Base-by-base conservation (phyloP, 1,140 invertebrate genomes). In the Monomorium pharaonis region DNA sequence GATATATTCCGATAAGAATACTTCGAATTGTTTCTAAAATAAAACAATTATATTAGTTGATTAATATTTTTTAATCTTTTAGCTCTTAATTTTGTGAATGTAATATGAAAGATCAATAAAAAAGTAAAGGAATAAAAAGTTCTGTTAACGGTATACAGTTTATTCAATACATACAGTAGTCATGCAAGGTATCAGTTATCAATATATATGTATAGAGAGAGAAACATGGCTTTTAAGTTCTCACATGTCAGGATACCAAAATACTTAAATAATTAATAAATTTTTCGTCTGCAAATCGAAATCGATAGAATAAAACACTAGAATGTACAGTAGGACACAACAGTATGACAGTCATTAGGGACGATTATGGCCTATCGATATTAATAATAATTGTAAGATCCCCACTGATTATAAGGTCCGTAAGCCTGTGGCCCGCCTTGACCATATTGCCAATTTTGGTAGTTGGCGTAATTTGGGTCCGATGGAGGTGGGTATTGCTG, bases 401-500 rank as follows among this genome's bases (percentile, higher is more conserved):
- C 96, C 97, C 97, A 97, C 78, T 97, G 97, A 89, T 96, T 96
- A 86, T 97, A 97, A 30, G 96, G 95, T n/a, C 96, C 95, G 70
- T 97, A 96, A 16, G 95, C 92, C 60, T 95, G 95, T 3, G 95
- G 94, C 58, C 95, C 95, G 47, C 96, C 94, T 87, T 97, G 96
- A 4, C 96, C 95, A 78, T 97, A 97, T 74, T 96, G 96, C 97
- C 97, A 97, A 88, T 97, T 97, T 90, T 96, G 97, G 85, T 97
- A 97, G 85, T 96, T 95, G 0, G 94, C 94, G 74, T 96, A 96
- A 70, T 96, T 96, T 0, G 95, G 95, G 90, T 96, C 95, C 0
- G 95, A 95, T n/a, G 94, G 94, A 0, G 94, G 94, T 70, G 95
- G 95, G 89, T 96, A 97, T 33, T 97, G 96, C 87, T 96, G 96